Evolutionary conservation across 35 echinoderm and acorn worm genomes (phyloP).

Genomic region (Anneissia japonica): DNA sequence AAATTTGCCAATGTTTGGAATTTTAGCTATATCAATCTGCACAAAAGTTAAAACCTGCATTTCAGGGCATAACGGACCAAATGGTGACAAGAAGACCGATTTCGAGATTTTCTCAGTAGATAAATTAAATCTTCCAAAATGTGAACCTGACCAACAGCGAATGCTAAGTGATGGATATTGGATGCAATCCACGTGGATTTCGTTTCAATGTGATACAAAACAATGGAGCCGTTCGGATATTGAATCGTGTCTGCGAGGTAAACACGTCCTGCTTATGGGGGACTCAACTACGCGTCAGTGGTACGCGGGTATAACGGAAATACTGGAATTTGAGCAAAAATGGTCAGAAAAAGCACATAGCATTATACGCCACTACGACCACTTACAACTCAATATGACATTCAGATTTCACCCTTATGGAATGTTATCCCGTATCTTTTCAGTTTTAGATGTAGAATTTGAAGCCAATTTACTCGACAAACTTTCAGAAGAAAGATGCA

Average conservation of each 20-base stretch:
- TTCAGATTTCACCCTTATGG: not conserved
- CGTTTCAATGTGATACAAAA: constrained; percentile 12
- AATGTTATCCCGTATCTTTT: not conserved
- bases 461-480: constrained; percentile 37
- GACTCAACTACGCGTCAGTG: constrained; percentile 48
- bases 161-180: constrained; percentile 30
- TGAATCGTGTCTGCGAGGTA: not conserved
- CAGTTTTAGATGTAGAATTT: constrained; percentile 17
- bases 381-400: not conserved
- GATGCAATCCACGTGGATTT: constrained; percentile 24
- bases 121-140: constrained; percentile 4
- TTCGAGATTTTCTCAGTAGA: too few species aligned
- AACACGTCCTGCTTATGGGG: constrained; percentile 21
- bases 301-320: not conserved
- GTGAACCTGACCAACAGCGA: not conserved
- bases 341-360: not conserved
- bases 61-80: too few species aligned
- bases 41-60: too few species aligned
- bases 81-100: too few species aligned
- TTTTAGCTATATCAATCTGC: too few species aligned
- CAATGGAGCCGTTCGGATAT: not conserved
- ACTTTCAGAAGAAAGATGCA: constrained; percentile 12
- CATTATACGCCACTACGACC: not conserved
- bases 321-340: not conserved
- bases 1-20: too few species aligned